Conservation (phyloP, 2,797 vertebrate genomes). For the Mus spretus region DNA sequence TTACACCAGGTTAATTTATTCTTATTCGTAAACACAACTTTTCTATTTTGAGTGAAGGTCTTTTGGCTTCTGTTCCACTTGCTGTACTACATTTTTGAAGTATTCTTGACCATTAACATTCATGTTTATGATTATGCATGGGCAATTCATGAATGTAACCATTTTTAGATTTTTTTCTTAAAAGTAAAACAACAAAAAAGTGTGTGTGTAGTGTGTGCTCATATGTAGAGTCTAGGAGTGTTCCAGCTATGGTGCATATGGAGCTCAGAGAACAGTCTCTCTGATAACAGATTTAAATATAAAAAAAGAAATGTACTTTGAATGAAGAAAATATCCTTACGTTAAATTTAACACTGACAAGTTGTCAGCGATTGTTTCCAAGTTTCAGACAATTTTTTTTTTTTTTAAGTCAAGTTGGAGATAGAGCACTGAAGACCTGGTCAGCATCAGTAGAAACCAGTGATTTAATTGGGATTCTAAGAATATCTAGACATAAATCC, state of each 20-base stretch:
- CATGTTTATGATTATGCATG: constrained; percentile 46
- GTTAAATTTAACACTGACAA: constrained; percentile 3
- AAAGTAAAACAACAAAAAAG: neutral
- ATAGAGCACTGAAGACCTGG: neutral
- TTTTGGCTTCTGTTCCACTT: neutral
- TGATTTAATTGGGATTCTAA: neutral
- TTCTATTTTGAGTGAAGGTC: constrained; percentile 40
- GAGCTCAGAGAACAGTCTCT: neutral
- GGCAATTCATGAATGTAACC: neutral
- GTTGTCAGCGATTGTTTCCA: neutral
- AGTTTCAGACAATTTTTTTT: neutral
- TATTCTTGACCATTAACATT: neutral
- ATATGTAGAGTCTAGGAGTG: neutral
- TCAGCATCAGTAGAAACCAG: neutral
- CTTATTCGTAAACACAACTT: neutral
- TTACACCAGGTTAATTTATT: constrained; percentile 12
- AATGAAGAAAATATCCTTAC: constrained; percentile 15
- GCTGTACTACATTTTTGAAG: neutral
- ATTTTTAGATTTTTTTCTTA: neutral
- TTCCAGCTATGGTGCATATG: neutral
- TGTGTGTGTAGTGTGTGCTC: neutral
- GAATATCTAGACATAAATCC: neutral
- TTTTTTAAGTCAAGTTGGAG: neutral
- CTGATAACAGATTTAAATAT: constrained; percentile 8
- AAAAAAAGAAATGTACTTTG: neutral